Evolutionary conservation across 2,113 vertebrate genomes (phyloP).

Genomic region (Cyrtonyx montezumae): DNA sequence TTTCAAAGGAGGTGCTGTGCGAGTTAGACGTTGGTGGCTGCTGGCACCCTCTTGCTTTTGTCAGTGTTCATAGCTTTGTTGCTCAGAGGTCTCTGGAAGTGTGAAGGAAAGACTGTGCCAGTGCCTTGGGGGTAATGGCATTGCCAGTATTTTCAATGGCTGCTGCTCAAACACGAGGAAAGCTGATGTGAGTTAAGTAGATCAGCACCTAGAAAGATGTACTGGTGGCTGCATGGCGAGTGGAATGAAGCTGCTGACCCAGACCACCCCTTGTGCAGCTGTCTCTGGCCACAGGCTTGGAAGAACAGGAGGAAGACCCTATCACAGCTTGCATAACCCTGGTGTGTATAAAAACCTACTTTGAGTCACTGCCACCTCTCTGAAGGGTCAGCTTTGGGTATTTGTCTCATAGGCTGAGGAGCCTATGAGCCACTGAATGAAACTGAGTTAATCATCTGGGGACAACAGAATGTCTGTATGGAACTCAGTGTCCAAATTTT

Average conservation of each 20-base stretch:
- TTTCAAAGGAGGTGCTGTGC: not conserved
- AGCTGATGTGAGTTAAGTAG: not conserved
- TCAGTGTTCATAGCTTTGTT: not conserved
- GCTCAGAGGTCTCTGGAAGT: not conserved
- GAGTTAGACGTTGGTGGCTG: not conserved
- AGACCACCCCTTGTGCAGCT: not conserved
- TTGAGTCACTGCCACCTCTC: not conserved
- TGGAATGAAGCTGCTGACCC: accelerated
- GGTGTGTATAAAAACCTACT: not conserved
- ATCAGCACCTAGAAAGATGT: not conserved
- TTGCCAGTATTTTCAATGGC: not conserved
- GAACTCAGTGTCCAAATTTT: not conserved
- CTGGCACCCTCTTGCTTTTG: not conserved
- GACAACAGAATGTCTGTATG: not conserved
- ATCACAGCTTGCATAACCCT: not conserved
- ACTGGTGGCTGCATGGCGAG: not conserved
- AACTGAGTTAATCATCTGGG: not conserved
- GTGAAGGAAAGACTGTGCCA: not conserved
- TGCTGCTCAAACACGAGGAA: not conserved
- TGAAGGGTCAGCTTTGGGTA: not conserved
- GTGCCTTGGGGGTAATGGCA: not conserved
- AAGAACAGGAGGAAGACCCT: not conserved
- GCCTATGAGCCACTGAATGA: not conserved
- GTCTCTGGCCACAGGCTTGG: not conserved
- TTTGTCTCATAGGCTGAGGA: not conserved